Evolutionary conservation across 2,113 vertebrate genomes (phyloP).

Genomic region (Formicarius rufipectus): DNA sequence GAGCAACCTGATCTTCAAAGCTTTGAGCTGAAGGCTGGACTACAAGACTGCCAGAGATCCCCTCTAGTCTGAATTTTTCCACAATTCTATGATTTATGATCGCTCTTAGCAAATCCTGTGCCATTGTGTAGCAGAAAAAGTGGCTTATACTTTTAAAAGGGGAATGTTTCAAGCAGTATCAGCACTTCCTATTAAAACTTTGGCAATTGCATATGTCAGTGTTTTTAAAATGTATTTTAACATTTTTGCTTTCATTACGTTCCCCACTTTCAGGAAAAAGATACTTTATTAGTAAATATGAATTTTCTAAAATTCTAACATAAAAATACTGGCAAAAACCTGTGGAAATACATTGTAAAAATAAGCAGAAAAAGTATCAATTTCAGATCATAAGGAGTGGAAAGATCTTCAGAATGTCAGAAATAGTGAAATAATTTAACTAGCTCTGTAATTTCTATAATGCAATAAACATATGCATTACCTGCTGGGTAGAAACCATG

Average conservation of each 20-base stretch:
- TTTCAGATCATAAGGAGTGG: slow-evolving; percentile 59
- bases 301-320: slow-evolving; percentile 16
- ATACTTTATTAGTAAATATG: slow-evolving; percentile 36
- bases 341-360: slow-evolving; percentile 34
- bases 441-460: slow-evolving; percentile 63
- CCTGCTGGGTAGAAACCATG: slow-evolving; percentile 65
- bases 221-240: background rate
- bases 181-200: background rate
- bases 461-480: slow-evolving; percentile 61
- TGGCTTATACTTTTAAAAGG: background rate
- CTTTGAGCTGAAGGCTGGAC: background rate
- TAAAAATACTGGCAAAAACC: slow-evolving; percentile 43
- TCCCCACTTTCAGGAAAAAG: background rate
- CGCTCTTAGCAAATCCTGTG: slow-evolving; percentile 11
- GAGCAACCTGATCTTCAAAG: slow-evolving; percentile 32
- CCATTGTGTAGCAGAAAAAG: slow-evolving; percentile 23
- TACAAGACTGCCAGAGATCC: background rate
- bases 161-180: slow-evolving; percentile 20
- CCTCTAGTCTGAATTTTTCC: slow-evolving; percentile 9
- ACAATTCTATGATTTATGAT: slow-evolving; percentile 35
- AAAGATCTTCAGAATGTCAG: slow-evolving; percentile 59
- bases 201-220: background rate
- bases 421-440: slow-evolving; percentile 67
- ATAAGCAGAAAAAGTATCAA: slow-evolving; percentile 48
- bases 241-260: background rate